A percentile compares a stretch with the other conserved stretches of the same genome.
These are phyloP conservation scores for Hyalella azteca DNA, from an alignment of 2,888 invertebrate species.

Conservation along the genomic window DNA sequence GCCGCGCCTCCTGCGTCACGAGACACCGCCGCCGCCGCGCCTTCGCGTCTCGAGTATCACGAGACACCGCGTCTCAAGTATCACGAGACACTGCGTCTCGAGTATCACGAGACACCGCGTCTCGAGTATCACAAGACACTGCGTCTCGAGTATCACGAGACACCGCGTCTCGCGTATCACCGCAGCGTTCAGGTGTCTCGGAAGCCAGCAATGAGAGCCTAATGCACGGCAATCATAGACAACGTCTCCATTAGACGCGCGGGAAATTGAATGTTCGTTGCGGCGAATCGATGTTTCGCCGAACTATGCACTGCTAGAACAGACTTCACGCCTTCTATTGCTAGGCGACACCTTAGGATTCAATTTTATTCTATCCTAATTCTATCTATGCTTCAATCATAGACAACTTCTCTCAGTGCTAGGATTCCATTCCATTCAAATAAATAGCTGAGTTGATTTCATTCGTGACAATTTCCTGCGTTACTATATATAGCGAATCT, in stretches of 20 bases:
- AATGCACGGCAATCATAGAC: background rate
- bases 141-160: slow-evolving; percentile 18
- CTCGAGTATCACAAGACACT: background rate
- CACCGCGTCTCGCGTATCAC: too few species aligned
- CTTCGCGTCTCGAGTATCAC: slow-evolving; percentile 8
- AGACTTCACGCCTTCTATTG: too few species aligned
- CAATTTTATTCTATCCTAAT: too few species aligned
- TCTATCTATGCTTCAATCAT: too few species aligned
- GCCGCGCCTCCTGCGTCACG: slow-evolving; percentile 2
- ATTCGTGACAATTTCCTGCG: too few species aligned
- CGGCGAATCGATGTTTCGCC: background rate
- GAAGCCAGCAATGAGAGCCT: slow-evolving; percentile 26
- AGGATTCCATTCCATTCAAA: too few species aligned
- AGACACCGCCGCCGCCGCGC: slow-evolving; percentile 14
- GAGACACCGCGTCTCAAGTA: slow-evolving; percentile 4
- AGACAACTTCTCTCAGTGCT: too few species aligned
- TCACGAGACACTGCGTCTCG: background rate
- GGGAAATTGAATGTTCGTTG: slow-evolving; percentile 8
- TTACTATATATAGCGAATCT: too few species aligned
- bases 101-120: slow-evolving; percentile 20
- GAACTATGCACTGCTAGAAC: background rate
- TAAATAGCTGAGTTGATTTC: too few species aligned
- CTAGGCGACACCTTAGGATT: too few species aligned
- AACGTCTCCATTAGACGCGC: slow-evolving; percentile 25
- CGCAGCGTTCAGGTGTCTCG: slow-evolving; percentile 4